phyloP scores from a whole-genome alignment of 2,113 vertebrate genomes.

The Ibidorhyncha struthersii region DNA sequence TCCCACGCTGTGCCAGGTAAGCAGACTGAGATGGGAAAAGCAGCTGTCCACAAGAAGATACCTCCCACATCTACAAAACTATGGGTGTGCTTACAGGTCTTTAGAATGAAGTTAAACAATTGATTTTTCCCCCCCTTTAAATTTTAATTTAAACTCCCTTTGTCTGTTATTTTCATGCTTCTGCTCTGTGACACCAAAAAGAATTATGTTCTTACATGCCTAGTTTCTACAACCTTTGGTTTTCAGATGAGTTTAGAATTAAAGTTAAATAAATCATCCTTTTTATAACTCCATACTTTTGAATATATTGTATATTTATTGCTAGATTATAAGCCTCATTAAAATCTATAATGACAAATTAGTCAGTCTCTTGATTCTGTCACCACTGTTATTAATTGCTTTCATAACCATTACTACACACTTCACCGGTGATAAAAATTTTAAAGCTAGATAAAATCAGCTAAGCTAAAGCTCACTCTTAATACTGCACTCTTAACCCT shows the following conservation, averaged over 20 bases:
- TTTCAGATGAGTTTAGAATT: constrained; percentile 12
- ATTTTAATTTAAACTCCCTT: neutral
- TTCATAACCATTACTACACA: constrained; percentile 60
- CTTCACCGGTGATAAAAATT: constrained; percentile 44
- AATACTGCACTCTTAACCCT: neutral
- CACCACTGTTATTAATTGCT: constrained; percentile 66
- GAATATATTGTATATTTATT: constrained; percentile 65
- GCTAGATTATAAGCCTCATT: constrained; percentile 66
- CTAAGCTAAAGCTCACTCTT: constrained; percentile 13
- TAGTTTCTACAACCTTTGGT: neutral
- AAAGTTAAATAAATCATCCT: constrained; percentile 60
- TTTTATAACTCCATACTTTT: constrained; percentile 33
- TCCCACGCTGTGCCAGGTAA: neutral
- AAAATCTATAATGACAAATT: constrained; percentile 71
- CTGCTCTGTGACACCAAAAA: neutral
- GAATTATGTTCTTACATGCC: neutral
- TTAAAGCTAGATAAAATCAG: constrained; percentile 66
- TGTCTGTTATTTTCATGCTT: neutral
- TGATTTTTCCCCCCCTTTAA: neutral
- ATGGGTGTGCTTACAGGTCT: neutral
- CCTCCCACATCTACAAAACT: neutral
- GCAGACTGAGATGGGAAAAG: neutral
- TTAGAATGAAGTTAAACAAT: neutral
- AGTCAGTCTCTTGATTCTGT: constrained; percentile 62
- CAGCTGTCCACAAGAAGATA: neutral